These are phyloP conservation scores for Nerophis lumbriciformis DNA, from an alignment of 2,113 vertebrate species.

Conservation along the genomic window DNA sequence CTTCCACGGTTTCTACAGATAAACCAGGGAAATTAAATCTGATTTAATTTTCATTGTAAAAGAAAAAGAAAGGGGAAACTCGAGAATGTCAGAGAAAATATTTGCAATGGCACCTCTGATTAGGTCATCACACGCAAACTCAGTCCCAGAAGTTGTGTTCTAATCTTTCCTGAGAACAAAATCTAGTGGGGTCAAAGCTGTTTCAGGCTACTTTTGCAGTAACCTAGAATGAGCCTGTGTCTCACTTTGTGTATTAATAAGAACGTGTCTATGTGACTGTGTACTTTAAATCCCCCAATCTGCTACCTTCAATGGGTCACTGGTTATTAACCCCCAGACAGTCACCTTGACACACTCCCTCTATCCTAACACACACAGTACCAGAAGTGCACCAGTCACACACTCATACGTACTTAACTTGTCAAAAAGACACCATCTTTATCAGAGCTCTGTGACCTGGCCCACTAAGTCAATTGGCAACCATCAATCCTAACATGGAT, in stretches of 20 bases:
- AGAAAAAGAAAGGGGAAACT: not conserved
- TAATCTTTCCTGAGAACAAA: slow-evolving; percentile 27
- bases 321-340: slow-evolving; percentile 64
- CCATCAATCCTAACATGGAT: slow-evolving; percentile 55
- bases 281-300: slow-evolving; percentile 28
- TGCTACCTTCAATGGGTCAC: slow-evolving; percentile 49
- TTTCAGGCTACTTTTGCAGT: slow-evolving; percentile 11
- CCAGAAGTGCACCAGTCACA: slow-evolving; percentile 15
- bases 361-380: slow-evolving; percentile 11
- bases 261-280: slow-evolving; percentile 7
- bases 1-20: not conserved
- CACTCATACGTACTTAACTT: slow-evolving; percentile 4
- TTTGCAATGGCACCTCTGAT: not conserved
- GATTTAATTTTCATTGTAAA: not conserved
- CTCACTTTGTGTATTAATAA: slow-evolving; percentile 12
- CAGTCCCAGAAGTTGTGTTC: slow-evolving; percentile 1
- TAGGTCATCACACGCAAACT: slow-evolving; percentile 1
- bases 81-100: slow-evolving; percentile 6
- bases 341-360: slow-evolving; percentile 53
- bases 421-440: slow-evolving; percentile 12
- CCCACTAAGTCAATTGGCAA: slow-evolving; percentile 25
- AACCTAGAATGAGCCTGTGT: slow-evolving; percentile 10
- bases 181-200: slow-evolving; percentile 1
- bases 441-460: slow-evolving; percentile 33
- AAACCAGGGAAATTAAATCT: not conserved